Evolutionary conservation across 1,140 invertebrate genomes (phyloP), one percentile per base, ranked within the genome.

Genomic region (Capitella teleta): DNA sequence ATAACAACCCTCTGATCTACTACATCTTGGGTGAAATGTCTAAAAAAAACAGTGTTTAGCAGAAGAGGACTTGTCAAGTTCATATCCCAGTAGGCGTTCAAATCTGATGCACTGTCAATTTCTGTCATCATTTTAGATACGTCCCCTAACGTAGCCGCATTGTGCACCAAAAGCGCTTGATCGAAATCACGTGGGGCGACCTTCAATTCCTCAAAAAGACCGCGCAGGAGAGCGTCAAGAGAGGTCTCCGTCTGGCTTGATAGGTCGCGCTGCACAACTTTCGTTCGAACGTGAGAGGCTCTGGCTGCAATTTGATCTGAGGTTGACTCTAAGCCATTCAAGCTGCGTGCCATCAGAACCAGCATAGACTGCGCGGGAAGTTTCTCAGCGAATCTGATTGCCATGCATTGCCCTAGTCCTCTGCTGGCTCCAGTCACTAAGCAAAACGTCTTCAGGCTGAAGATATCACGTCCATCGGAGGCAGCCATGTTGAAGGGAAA

Each of bases 111-210:
- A 48, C 63, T 66, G 47, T 76, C 73, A 72, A 84, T 79, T 28
- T 75, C 70, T 28, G 34, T 49, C 79, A 78, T 53, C 69, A 55
- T 66, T 57, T 83, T 76, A 0, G 76, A 68, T 23, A 85, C 63
- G 67, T 85, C 79, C n/a, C 90, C 90, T 26, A 91, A 58, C 1
- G 84, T 82, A 3, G 86, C 92, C 6, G 84, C 89, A 79, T 95
- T 96, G 62, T 96, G 90, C 48, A 95, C 78, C 14, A 96, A 77
- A 3, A 93, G 65, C 23, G 76, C 76, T 47, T 79, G 75, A 43
- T 84, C 74, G 62, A 85, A 88, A 42, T 78, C 62, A 18, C 64
- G 48, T 8, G 69, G 23, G 28, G 66, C 65, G n/a, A 51, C 5
- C 44, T 47, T 30, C 60, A 58, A 37, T 67, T 74, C 61, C 2